phyloP scores from a whole-genome alignment of 2,888 invertebrate species.

The Philhelius pedissequus region DNA sequence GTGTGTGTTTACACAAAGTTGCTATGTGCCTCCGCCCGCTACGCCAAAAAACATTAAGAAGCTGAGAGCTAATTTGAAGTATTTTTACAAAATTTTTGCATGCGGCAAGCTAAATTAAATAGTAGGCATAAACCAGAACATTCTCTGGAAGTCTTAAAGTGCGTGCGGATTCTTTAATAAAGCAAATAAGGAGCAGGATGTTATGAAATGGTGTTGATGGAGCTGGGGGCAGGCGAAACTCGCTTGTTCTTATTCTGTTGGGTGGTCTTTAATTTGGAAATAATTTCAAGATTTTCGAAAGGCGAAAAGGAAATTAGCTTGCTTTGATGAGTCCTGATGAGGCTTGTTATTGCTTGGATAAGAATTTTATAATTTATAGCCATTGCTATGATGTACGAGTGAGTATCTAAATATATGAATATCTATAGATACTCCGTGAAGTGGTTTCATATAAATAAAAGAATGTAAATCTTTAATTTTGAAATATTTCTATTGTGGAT shows the following conservation, averaged over 20 bases:
- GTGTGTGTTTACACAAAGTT: neutral
- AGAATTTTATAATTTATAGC: neutral
- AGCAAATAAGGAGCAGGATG: slow-evolving; percentile 22
- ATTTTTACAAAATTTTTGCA: slow-evolving; percentile 43
- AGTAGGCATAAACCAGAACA: neutral
- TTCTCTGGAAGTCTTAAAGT: slow-evolving; percentile 6
- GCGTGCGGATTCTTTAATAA: slow-evolving; percentile 11
- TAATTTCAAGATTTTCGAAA: slow-evolving; percentile 10
- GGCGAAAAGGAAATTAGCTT: slow-evolving; percentile 4
- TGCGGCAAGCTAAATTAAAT: neutral
- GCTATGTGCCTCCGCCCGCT: neutral
- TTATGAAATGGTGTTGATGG: slow-evolving; percentile 33
- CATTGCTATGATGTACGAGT: neutral
- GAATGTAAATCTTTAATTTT: too few species aligned
- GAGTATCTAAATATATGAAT: too few species aligned
- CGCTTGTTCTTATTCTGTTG: neutral
- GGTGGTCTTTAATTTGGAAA: slow-evolving; percentile 23
- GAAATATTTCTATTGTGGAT: too few species aligned
- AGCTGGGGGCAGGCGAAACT: neutral
- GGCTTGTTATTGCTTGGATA: slow-evolving; percentile 9
- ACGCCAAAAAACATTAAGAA: neutral
- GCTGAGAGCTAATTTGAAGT: slow-evolving; percentile 44
- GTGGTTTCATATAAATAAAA: too few species aligned
- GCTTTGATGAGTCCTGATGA: slow-evolving; percentile 21
- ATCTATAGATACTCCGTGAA: too few species aligned